A percentile compares a stretch with the other conserved stretches of the same genome.
Evolutionary conservation across 23 tunicate genomes (phyloP).

Genomic region (Oikopleura albicans): DNA sequence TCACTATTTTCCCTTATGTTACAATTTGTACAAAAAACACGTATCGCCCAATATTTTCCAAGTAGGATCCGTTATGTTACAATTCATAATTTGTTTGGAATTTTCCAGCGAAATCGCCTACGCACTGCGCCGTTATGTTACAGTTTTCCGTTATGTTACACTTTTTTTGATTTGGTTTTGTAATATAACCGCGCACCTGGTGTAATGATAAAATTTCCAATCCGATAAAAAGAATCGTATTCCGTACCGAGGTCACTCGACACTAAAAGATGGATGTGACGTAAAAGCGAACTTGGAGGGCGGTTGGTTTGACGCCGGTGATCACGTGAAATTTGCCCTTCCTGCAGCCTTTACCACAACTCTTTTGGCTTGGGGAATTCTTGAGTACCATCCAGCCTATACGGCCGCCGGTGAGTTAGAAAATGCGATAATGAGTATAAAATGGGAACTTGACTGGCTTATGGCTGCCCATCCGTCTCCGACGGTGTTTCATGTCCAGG

Average conservation of each 20-base stretch:
- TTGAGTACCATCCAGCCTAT: neutral
- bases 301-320: constrained; percentile 17
- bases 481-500: neutral
- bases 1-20: no score
- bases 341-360: constrained; percentile 5
- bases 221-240: no score
- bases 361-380: constrained; percentile 8
- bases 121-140: no score
- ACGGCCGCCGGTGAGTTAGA: constrained; percentile 4
- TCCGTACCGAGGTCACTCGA: constrained; percentile 2
- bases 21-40: no score
- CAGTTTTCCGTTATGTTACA: no score
- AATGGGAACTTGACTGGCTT: neutral
- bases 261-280: constrained; percentile 8
- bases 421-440: neutral
- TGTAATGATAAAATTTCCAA: no score
- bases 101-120: no score
- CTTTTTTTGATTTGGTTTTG: no score
- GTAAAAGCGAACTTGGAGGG: neutral
- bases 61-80: no score
- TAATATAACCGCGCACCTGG: no score
- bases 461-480: constrained; percentile 16
- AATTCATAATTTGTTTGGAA: no score
- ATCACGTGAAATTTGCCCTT: neutral
- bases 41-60: no score